A percentile compares a stretch with the other conserved stretches of the same genome.
These are phyloP conservation scores for Nycticebus coucang DNA, from an alignment of 2,113 vertebrate genomes.

Conservation along the genomic window DNA sequence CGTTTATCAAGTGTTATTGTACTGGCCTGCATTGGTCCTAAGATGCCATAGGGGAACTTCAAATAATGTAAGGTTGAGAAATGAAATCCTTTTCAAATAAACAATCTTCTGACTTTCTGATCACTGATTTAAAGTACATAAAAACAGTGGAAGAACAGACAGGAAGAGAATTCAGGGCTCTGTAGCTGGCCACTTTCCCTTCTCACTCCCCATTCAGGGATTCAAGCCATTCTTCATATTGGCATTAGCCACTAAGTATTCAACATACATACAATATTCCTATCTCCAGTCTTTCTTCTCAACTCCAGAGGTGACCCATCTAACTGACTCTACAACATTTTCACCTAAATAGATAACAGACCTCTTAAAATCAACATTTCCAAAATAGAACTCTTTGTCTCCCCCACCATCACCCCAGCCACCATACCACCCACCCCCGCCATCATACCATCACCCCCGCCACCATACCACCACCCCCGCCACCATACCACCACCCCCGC, in stretches of 20 bases:
- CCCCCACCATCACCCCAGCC: too few relatives aligned
- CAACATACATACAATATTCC: not conserved
- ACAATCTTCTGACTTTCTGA: slow-evolving; percentile 20
- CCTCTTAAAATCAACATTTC: not conserved
- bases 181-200: not conserved
- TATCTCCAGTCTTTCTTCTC: not conserved
- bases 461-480: too few relatives aligned
- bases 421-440: too few relatives aligned
- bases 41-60: not conserved
- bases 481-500: too few relatives aligned
- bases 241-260: not conserved
- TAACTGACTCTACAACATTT: not conserved
- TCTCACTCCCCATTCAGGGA: not conserved
- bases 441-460: too few relatives aligned
- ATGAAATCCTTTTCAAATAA: not conserved
- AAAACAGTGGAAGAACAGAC: not conserved
- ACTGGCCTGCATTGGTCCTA: not conserved
- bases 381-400: not conserved
- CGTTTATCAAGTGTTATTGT: not conserved
- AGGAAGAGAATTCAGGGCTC: not conserved
- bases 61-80: not conserved
- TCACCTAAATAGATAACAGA: not conserved
- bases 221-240: not conserved
- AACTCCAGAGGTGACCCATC: not conserved
- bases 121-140: not conserved